Evolutionary conservation across 92 coral and sea anemone genomes (phyloP), one percentile per base, ranked within the genome.

Genomic region (Blastomussa wellsi): DNA sequence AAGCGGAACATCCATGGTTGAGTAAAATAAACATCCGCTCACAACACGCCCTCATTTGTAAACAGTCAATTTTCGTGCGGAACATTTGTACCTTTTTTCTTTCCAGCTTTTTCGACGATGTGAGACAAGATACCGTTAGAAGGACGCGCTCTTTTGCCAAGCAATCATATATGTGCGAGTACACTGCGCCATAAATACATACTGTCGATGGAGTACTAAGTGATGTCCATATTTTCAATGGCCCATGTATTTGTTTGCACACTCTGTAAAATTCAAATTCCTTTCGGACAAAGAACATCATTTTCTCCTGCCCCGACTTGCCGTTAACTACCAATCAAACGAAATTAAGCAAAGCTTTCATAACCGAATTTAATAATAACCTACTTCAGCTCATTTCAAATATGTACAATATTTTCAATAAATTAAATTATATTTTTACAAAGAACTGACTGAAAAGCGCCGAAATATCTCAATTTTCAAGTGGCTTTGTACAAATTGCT

Each of bases 21-120:
- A 81, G 39, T 35, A 19, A 70, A 10, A 69, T 36, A 69, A 81
- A 81, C 86, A 82, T 70, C 78, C 86, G 86, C 84, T 66, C 13
- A 19, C 22, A 42, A 62, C 6, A 62, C 72, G 12, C 62, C 39
- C 73, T 66, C 22, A 9, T 42, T 44, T 31, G 64, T 37, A 67
- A 66, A 48, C 52, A 64, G 19, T 1, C 39, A 60, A 60, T 24
- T 59, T 59, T 6, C 35, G 52, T 12, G 72, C 31, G 8, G 17
- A 78, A 80, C 6, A 44, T n/a, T 28, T 28, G 16, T 17, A 0
- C 10, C 69, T 20, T 26, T 16, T 28, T 4, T 9, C 53, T 33
- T 65, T 47, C 74, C 73, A 19, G 47, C 13, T 64, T 80, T 49
- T 19, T 14, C 29, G 11, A 28, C 41, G 44, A 79, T 64, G 31